Conservation (phyloP, 2,797 vertebrate species). For the Rhabdomys pumilio region DNA sequence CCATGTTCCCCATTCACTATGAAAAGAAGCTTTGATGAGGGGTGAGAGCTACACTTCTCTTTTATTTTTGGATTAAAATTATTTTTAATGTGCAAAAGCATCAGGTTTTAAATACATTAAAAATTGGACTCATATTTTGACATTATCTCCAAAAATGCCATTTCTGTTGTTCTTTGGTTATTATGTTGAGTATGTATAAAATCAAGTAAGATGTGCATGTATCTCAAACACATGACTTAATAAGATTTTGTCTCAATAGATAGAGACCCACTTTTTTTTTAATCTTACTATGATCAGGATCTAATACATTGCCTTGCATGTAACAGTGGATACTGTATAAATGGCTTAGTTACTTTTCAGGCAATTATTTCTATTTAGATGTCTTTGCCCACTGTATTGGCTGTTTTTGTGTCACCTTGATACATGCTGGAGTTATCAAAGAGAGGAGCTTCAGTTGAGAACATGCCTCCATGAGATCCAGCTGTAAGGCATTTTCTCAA, state of each 20-base stretch:
- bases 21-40: not conserved
- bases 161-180: not conserved
- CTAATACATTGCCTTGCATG: not conserved
- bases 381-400: not conserved
- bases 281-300: not conserved
- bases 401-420: too few relatives aligned
- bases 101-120: not conserved
- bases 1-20: not conserved
- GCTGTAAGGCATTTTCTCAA: too few relatives aligned
- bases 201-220: not conserved
- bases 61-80: not conserved
- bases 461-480: too few relatives aligned
- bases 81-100: not conserved
- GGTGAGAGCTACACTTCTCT: not conserved
- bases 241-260: not conserved
- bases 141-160: constrained; percentile 38
- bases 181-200: not conserved
- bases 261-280: not conserved
- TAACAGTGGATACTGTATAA: not conserved
- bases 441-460: too few relatives aligned
- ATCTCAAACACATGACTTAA: not conserved
- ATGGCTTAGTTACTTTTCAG: not conserved
- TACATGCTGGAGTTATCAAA: too few relatives aligned
- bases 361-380: not conserved
- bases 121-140: constrained; percentile 6